These are phyloP conservation scores for Pycnomerus fuliginosus DNA, from an alignment of 2,888 invertebrate species.

Conservation along the genomic window DNA sequence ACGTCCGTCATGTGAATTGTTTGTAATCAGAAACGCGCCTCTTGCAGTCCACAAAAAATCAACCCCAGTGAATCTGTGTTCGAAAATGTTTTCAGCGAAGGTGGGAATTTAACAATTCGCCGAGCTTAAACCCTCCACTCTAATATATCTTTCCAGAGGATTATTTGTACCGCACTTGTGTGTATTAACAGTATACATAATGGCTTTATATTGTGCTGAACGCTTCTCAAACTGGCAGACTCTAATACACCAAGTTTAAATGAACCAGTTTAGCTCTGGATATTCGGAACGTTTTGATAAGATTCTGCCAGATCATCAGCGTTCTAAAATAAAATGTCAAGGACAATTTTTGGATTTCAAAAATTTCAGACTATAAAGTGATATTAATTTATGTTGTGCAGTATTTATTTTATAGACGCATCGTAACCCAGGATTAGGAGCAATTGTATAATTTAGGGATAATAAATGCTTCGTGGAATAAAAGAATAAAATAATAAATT, in stretches of 20 bases:
- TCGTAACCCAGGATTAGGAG: too few species aligned
- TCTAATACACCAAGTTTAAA: slow-evolving; percentile 17
- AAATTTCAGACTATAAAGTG: too few species aligned
- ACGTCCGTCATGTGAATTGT: slow-evolving; percentile 11
- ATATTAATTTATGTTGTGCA: too few species aligned
- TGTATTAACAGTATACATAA: slow-evolving; percentile 31
- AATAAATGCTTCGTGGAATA: too few species aligned
- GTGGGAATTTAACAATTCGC: slow-evolving; percentile 25
- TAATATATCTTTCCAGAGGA: slow-evolving; percentile 24
- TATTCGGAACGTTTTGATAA: too few species aligned
- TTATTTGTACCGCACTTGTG: slow-evolving; percentile 22
- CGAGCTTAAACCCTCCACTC: slow-evolving; percentile 20
- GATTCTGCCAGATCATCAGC: too few species aligned
- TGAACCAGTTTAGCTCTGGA: slow-evolving; percentile 9
- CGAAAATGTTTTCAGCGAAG: slow-evolving; percentile 8
- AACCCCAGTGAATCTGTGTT: slow-evolving; percentile 4
- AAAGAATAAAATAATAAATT: too few species aligned
- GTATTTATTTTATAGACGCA: too few species aligned
- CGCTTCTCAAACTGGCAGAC: slow-evolving; percentile 19
- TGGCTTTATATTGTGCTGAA: slow-evolving; percentile 29
- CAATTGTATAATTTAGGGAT: too few species aligned
- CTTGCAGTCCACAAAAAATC: slow-evolving; percentile 12
- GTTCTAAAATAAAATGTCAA: too few species aligned
- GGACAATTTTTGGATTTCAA: too few species aligned
- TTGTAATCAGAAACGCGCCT: slow-evolving; percentile 17